Percentiles rank a stretch among this genome's conserved stretches.
phyloP scores from a whole-genome alignment of 1,140 invertebrate genomes.

The Trichonephila inaurata region DNA sequence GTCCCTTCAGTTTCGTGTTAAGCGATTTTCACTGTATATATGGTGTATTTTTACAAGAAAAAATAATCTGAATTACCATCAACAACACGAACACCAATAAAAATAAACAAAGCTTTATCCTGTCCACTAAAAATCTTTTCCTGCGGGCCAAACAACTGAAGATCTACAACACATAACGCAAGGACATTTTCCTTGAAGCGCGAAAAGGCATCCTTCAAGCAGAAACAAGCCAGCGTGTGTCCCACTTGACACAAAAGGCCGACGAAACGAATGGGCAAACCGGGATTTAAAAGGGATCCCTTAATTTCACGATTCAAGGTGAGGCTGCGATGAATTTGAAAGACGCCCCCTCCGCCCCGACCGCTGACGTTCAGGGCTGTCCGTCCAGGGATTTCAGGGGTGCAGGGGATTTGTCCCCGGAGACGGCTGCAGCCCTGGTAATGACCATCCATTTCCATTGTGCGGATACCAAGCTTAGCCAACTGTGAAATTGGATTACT shows the following conservation, averaged over 20 bases:
- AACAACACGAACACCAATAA: too few relatives aligned
- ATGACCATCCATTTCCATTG: slow-evolving; percentile 76
- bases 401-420: slow-evolving; percentile 55
- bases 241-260: slow-evolving; percentile 5
- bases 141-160: too few relatives aligned
- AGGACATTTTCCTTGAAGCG: too few relatives aligned
- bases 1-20: too few relatives aligned
- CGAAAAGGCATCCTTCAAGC: not conserved
- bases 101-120: too few relatives aligned
- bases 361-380: not conserved
- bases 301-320: slow-evolving; percentile 4
- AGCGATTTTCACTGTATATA: too few relatives aligned
- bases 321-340: slow-evolving; percentile 45
- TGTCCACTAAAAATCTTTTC: too few relatives aligned
- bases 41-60: too few relatives aligned
- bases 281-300: slow-evolving; percentile 3
- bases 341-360: slow-evolving; percentile 20
- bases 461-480: slow-evolving; percentile 72
- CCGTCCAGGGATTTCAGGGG: slow-evolving; percentile 67
- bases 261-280: slow-evolving; percentile 37
- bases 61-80: too few relatives aligned
- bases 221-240: not conserved
- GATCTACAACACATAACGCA: too few relatives aligned
- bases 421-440: slow-evolving; percentile 62
- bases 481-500: slow-evolving; percentile 77